phyloP scores from a whole-genome alignment of 1,140 invertebrate species.

The Lethrus apterus region DNA sequence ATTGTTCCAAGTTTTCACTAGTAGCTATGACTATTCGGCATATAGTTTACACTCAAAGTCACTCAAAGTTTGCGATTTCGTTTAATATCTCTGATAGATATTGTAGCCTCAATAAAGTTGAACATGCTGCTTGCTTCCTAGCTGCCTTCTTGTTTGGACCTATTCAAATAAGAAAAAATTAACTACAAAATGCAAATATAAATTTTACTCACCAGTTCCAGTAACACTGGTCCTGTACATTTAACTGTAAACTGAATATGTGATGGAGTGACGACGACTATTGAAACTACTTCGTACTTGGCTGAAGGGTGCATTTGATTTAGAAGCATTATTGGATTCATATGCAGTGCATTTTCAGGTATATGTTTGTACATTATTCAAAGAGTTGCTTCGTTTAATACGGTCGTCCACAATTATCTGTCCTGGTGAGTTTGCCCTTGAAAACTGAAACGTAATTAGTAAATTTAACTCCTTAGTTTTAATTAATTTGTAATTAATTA shows the following conservation, averaged over 20 bases:
- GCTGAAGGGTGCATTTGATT: slow-evolving; percentile 34
- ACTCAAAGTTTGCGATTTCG: too few species aligned
- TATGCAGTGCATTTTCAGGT: slow-evolving; percentile 30
- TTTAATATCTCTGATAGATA: slow-evolving; percentile 33
- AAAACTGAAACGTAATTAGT: slow-evolving; percentile 1
- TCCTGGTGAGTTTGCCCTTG: slow-evolving; percentile 11
- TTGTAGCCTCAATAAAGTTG: slow-evolving; percentile 26
- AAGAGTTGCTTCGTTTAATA: too few species aligned
- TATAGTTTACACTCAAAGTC: too few species aligned
- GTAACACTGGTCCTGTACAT: slow-evolving; percentile 23
- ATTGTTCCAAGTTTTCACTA: too few species aligned
- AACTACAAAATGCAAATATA: slow-evolving; percentile 1
- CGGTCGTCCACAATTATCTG: slow-evolving; percentile 28
- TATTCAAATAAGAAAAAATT: slow-evolving; percentile 14
- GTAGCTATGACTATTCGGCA: too few species aligned
- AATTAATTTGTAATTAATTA: too few species aligned
- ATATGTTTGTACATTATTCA: too few species aligned
- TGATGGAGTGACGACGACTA: slow-evolving; percentile 25
- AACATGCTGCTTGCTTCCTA: slow-evolving; percentile 30
- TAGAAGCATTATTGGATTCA: slow-evolving; percentile 36
- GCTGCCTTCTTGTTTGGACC: slow-evolving; percentile 33
- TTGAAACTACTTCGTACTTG: slow-evolving; percentile 30
- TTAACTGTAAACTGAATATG: slow-evolving; percentile 29
- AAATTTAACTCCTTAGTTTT: too few species aligned
- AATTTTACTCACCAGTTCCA: slow-evolving; percentile 27